Base-by-base conservation (phyloP, 2,888 invertebrate species). In the Macrophya annulata region DNA sequence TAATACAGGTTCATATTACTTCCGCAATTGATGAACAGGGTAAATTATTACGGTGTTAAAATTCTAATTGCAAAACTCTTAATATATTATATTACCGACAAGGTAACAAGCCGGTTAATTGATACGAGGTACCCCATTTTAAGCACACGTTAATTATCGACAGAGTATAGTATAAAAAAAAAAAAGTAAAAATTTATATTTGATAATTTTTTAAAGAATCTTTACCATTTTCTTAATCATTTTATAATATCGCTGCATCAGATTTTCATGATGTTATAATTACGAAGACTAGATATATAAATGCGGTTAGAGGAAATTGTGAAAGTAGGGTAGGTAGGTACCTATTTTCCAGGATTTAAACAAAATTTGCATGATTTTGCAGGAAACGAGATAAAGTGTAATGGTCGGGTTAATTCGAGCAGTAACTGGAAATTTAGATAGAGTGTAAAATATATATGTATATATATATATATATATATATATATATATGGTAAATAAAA, bases 21-120 rank as follows among this genome's bases (percentile, higher is more conserved):
- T 15, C 6, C 15, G 68, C 15, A 37, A 68, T 6, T 5, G 5
- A 37, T 25, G 37, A 1, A 17, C 37, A 5, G 17, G 37, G 68
- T 37, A 37, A 68, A 68, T 68, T 68, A 68, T 68, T 68, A 5
- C 31, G 17, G 17, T 17, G 68, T 68, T 68, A 68, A 68, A 68
- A 68, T 68, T 68, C 68, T 17, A 68, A 12, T 68, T 12, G 62
- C 12, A 10, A 62, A 0, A 12, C 10, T 62, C 10, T 62, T 5
- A 1, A 25, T 68, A 25, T 68, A 68, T 68, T 68, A 68, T 68
- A 17, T 62, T 62, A 25, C 25, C 68, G 25, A 68, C 17, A 37
- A 17, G 68, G 37, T 37, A 68, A 68, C 17, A 17, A 68, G 37
- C 37, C 37, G 17, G 37, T 10, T 68, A 68, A 68, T 68, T 37